Conservation (phyloP, 2,888 invertebrate genomes). For the Trissolcus japonicus region DNA sequence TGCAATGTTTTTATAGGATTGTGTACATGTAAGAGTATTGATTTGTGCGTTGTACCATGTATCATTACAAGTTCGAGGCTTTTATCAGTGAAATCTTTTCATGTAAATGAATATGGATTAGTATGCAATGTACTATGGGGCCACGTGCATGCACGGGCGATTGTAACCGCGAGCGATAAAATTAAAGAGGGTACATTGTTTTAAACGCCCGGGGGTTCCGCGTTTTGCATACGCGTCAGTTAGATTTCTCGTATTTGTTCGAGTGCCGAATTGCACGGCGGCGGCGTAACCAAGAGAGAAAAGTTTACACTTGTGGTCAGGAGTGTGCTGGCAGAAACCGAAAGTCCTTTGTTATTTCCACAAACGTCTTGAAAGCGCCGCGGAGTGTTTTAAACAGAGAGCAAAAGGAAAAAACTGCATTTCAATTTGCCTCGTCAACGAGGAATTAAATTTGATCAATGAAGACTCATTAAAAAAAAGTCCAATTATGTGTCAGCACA, state of each 20-base stretch:
- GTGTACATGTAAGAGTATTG: background rate
- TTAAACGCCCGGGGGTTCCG: conserved; percentile 20
- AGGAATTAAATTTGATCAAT: conserved; percentile 6
- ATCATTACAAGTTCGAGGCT: conserved; percentile 10
- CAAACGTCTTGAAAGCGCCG: too few species aligned
- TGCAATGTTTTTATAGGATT: background rate
- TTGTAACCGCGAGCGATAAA: conserved; percentile 24
- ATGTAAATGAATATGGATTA: conserved; percentile 24
- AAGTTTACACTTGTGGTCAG: conserved; percentile 22
- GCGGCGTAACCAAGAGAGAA: background rate
- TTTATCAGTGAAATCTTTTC: conserved; percentile 36
- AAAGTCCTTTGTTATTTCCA: conserved; percentile 7
- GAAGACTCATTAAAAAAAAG: conserved; percentile 17
- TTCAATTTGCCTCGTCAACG: background rate
- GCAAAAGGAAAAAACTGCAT: too few species aligned
- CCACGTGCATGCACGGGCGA: conserved; percentile 22
- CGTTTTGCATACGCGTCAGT: background rate
- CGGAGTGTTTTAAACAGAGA: background rate
- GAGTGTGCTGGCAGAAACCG: background rate
- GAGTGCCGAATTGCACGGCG: conserved; percentile 16
- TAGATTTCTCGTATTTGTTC: conserved; percentile 20
- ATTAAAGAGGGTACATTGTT: conserved; percentile 42
- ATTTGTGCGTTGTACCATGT: conserved; percentile 22
- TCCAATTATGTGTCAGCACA: conserved; percentile 25
- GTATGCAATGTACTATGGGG: conserved; percentile 18